Evolutionary conservation across 2,113 vertebrate species (phyloP), one percentile per base, ranked within the genome.

Genomic region (Lampris incognitus): DNA sequence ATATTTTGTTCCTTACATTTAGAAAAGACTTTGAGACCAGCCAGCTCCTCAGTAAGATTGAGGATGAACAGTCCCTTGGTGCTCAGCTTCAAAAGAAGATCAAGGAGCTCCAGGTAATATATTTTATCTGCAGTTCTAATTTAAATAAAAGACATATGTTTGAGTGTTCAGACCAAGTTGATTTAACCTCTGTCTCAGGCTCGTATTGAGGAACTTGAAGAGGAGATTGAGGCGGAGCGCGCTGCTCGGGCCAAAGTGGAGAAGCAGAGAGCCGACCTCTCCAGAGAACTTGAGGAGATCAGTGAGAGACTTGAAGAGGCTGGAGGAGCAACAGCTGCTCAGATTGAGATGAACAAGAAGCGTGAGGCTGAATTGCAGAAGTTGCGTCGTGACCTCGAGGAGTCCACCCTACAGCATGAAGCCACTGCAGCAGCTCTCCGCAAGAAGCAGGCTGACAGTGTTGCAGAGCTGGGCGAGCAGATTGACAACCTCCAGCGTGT

Each of bases 191-290:
- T 24, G 24, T 24, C 24, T 24, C 40, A 62, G 60, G 60, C 60
- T 41, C 41, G 36, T 72, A 63, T 81, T 71, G 78, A 81, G 66
- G 78, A 81, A 50, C 78, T 81, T 52, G 78, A 74, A 68, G 95
- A 96, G 0, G 96, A 97, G 83, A 96, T 95, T 0, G 95, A 97
- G 73, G 94, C 95, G 0, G 95, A 97, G n/a, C 79, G 93, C 1
- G 87, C 95, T 0, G 86, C 91, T 67, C 64, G 91, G 1, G 94
- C 95, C 8, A 96, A 96, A 24, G 81, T 95, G 42, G 94, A 95
- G 79, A 95, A 96, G 83, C 90, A 93, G 58, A 82, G 95, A 41
- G 81, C 92, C 64, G 94, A 95, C 7, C 93, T 95, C 8, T 93
- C 94, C 0, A 88, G 94, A 83, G 96, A 97, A 74, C 90, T 95